Evolutionary conservation across 2,888 invertebrate species (phyloP), one percentile per base, ranked within the genome.

Genomic region (Cerastis rubricosa): DNA sequence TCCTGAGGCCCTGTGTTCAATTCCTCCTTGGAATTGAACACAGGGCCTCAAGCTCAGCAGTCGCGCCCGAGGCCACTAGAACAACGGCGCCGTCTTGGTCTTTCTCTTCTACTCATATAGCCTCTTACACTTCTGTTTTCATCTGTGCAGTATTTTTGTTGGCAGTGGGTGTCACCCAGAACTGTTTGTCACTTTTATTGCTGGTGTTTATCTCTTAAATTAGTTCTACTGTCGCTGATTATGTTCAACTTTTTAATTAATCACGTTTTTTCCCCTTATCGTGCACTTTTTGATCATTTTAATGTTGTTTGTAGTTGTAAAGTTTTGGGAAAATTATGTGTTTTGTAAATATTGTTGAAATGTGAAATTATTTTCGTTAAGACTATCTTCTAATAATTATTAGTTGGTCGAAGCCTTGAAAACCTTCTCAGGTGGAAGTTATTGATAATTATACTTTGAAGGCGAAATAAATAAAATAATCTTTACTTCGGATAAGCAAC

Each of bases 121-220:
- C 25, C 14, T 17, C 3, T 29, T 3, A 29, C 59, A 61, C 76
- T 86, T 80, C 81, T 88, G 84, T 29, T 0, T 54, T 35, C 8
- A 1, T 9, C 61, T 77, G 43, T 29, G 0, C 0, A 12, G 45
- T 71, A 64, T 73, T 12, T 49, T 25, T 67, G 68, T 71, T 83
- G 88, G 82, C 86, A 83, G 74, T 64, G 75, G 77, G 80, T 76
- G 78, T 71, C 47, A 68, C 75, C 63, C 61, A 70, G 76, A 51
- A 84, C 84, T 78, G 84, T 89, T 84, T 87, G 84, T 89, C 82
- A 83, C 85, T 84, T 85, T 87, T 85, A 88, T 88, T 85, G 80
- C 87, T 74, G 67, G 78, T 86, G 82, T 88, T 89, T 85, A 89
- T 89, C 88, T 88, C 85, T 68, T 83, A 87, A 88, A 88, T 87